These are phyloP conservation scores for Cenopis cana DNA, from an alignment of 2,888 invertebrate genomes.

Conservation along the genomic window DNA sequence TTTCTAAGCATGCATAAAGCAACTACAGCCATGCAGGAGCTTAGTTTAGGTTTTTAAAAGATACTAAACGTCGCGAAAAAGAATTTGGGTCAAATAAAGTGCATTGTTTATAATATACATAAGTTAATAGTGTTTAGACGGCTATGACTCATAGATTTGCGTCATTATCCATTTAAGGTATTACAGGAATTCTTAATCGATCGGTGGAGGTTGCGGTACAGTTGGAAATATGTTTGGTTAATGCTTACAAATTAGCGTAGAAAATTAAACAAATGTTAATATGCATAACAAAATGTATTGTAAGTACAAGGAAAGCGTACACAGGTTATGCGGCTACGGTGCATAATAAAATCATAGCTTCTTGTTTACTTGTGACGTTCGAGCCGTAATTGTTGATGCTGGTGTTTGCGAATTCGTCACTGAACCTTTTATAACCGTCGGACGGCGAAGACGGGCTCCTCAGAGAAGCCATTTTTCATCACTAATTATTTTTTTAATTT, in stretches of 20 bases:
- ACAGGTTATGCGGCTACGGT: slow-evolving; percentile 77
- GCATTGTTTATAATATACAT: slow-evolving; percentile 62
- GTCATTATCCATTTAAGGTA: slow-evolving; percentile 63
- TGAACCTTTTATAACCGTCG: slow-evolving; percentile 87
- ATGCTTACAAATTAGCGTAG: slow-evolving; percentile 59
- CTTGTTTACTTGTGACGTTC: slow-evolving; percentile 85
- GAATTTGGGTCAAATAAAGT: slow-evolving; percentile 52
- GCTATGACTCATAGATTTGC: slow-evolving; percentile 70
- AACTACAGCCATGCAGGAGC: slow-evolving; percentile 42
- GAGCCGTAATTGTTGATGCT: slow-evolving; percentile 87
- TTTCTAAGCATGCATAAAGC: slow-evolving; percentile 46
- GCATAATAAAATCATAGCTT: slow-evolving; percentile 75
- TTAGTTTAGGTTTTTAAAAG: slow-evolving; percentile 25
- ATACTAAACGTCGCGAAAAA: slow-evolving; percentile 9
- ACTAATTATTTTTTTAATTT: slow-evolving; percentile 63
- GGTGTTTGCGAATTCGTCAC: slow-evolving; percentile 85
- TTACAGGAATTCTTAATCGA: slow-evolving; percentile 58
- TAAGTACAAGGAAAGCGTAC: slow-evolving; percentile 78
- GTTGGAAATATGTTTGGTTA: slow-evolving; percentile 53
- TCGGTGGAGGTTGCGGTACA: slow-evolving; percentile 50
- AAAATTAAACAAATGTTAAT: slow-evolving; percentile 78
- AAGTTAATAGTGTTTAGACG: slow-evolving; percentile 56
- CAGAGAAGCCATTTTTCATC: slow-evolving; percentile 82
- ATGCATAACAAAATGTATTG: slow-evolving; percentile 77
- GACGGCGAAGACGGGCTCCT: slow-evolving; percentile 85